Base-by-base conservation (phyloP, 2,888 invertebrate genomes). In the Euproctis similis region DNA sequence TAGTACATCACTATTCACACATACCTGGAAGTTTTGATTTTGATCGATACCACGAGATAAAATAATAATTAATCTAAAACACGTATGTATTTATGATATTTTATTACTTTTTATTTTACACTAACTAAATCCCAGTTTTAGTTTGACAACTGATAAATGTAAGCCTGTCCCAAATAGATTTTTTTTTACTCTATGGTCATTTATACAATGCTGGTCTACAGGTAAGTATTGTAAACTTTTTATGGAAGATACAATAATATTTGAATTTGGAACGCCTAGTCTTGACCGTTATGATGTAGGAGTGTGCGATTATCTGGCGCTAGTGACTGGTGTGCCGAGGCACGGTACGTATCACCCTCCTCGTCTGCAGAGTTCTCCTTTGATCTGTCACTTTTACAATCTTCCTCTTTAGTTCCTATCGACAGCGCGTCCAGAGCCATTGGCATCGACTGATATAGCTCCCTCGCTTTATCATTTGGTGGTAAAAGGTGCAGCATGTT, bases 401-500 rank as follows among this genome's bases (percentile, higher is more conserved):
- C 88, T 55, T 89, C 89, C 53, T 90, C 89, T 57, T 88, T 87
- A 18, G 73, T 59, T 19, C 64, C 58, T 22, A 63, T 76, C 27
- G 87, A 85, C 56, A 88, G 70, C 49, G 87, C 80, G 59, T 87
- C 87, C 55, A 87, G 70, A 40, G 85, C 87, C 72, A 82, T 85
- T 46, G 80, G 85, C 77, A 74, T 85, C 34, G 75, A 77, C 59
- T 81, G 87, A 69, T 76, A 90, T 63, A 82, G 87, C 75, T 87
- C 92, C 53, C 89, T 72, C 53, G 89, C 89, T 59, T 91, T 92
- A 55, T 94, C 94, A 54, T 88, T 89, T 21, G 92, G 93, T 34
- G 94, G 94, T 57, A 94, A 71, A 31, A 94, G 84, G 64, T 94
- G 94, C 39, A 94, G 86, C 94, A 94, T 94, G 63, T 91, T 92